Evolutionary conservation across 2,797 vertebrate genomes (phyloP).

Genomic region (Botia kubotai): DNA sequence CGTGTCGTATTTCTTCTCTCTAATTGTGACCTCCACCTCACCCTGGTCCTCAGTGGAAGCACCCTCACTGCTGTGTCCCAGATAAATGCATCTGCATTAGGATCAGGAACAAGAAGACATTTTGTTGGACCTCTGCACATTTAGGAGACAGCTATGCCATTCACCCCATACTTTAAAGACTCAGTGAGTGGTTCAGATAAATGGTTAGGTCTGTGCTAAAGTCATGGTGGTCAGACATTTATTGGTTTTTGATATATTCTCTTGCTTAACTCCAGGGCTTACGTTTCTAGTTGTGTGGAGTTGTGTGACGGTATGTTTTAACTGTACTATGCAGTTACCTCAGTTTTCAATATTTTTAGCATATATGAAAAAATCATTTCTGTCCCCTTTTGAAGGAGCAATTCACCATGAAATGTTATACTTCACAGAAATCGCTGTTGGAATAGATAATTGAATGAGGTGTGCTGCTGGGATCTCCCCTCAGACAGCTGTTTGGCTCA

Average conservation of each 20-base stretch:
- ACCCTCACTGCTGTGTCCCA: conserved; percentile 15
- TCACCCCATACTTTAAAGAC: neutral
- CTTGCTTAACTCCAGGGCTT: neutral
- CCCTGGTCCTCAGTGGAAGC: conserved; percentile 21
- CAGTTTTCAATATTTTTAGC: conserved; percentile 12
- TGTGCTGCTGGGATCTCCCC: conserved; percentile 17
- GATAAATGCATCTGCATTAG: neutral
- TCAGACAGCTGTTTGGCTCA: conserved; percentile 35
- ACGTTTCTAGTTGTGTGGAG: neutral
- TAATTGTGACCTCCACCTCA: conserved; percentile 34
- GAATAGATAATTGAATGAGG: conserved; percentile 31
- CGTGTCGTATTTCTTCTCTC: neutral
- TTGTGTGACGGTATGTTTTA: neutral
- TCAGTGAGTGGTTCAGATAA: neutral
- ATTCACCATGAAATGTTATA: conserved; percentile 31
- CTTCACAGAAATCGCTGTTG: conserved; percentile 32
- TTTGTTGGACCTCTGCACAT: conserved; percentile 1
- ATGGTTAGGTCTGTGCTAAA: neutral
- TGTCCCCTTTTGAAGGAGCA: conserved; percentile 25
- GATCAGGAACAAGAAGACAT: neutral
- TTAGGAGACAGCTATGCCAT: neutral
- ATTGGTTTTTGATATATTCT: neutral
- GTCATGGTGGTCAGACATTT: neutral
- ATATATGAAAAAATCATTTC: neutral
- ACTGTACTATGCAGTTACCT: neutral